phyloP scores from a whole-genome alignment of 2,113 vertebrate species.

The Syrmaticus mikado region DNA sequence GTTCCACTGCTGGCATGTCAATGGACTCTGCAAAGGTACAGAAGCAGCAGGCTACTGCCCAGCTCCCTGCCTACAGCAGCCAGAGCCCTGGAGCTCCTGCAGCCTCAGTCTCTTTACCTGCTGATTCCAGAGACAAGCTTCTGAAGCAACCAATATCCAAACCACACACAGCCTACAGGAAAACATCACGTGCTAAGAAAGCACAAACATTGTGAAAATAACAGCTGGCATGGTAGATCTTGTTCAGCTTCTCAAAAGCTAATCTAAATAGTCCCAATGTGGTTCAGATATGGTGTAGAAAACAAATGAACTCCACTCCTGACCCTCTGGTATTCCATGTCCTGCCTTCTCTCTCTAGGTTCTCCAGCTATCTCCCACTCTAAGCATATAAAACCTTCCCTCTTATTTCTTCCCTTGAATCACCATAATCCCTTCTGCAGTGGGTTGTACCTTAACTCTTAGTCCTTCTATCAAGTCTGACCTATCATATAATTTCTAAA shows the following conservation, averaged over 20 bases:
- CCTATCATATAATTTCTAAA: background rate
- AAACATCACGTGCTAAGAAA: conserved; percentile 16
- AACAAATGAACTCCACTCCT: background rate
- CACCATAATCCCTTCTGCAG: background rate
- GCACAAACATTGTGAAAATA: conserved; percentile 9
- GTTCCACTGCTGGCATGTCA: fast-evolving
- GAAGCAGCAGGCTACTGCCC: background rate
- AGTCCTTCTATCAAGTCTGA: background rate
- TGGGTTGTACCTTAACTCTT: background rate
- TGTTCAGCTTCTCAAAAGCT: conserved; percentile 8
- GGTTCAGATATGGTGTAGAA: background rate
- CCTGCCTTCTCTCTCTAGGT: background rate
- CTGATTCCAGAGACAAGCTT: background rate
- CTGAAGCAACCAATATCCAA: background rate
- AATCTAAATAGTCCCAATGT: background rate
- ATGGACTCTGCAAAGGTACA: fast-evolving
- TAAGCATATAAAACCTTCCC: background rate
- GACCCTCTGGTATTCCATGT: background rate
- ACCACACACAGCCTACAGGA: background rate
- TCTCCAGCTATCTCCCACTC: background rate
- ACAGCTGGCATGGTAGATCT: conserved; percentile 41
- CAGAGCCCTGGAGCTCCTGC: background rate
- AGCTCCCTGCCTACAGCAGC: background rate
- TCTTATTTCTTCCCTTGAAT: background rate
- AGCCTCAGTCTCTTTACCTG: background rate